Percentiles rank a stretch among this genome's conserved stretches.
phyloP scores from a whole-genome alignment of 2,113 vertebrate genomes.

The Hemiprocne comata region DNA sequence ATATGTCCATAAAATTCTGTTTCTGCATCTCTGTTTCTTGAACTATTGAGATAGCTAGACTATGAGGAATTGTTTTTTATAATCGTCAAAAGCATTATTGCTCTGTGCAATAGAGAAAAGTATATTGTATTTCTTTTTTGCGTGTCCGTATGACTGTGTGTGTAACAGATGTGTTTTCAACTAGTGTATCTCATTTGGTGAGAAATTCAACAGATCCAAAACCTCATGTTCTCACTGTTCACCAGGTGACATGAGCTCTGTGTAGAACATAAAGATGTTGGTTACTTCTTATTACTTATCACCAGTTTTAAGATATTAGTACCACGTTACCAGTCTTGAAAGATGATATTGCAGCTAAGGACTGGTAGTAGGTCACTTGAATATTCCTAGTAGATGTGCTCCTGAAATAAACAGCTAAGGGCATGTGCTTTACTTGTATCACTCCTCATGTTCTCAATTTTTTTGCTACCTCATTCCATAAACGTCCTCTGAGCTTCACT shows the following conservation, averaged over 20 bases:
- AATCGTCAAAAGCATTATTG: neutral
- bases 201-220: neutral
- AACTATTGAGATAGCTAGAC: neutral
- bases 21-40: neutral
- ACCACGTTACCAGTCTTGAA: neutral
- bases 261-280: neutral
- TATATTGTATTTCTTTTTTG: neutral
- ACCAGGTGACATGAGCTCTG: neutral
- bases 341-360: neutral
- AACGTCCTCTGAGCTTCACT: neutral
- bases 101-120: neutral
- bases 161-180: neutral
- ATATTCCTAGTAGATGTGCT: neutral
- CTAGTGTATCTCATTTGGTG: neutral
- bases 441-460: neutral
- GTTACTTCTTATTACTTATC: neutral
- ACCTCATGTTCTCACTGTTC: neutral
- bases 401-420: neutral
- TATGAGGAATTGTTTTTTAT: neutral
- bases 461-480: neutral
- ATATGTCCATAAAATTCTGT: neutral
- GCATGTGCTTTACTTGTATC: neutral
- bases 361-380: neutral
- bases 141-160: neutral
- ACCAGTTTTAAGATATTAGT: neutral